These are phyloP conservation scores for Haliaeetus leucogaster DNA, from an alignment of 2,113 vertebrate genomes.

Conservation along the genomic window DNA sequence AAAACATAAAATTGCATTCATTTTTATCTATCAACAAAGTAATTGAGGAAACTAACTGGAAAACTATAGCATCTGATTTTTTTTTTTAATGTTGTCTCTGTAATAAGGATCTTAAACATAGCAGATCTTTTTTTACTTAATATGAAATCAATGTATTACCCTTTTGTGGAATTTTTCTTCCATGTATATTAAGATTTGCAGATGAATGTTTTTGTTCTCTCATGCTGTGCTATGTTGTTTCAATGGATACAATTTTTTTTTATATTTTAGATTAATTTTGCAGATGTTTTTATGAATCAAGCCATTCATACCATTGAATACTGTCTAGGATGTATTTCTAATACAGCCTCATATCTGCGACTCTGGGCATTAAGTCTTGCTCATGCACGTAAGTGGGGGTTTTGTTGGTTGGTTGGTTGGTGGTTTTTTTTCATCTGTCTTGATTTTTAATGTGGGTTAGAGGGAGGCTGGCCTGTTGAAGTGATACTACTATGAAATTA, in stretches of 20 bases:
- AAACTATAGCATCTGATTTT: neutral
- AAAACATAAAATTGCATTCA: neutral
- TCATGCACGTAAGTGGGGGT: constrained; percentile 87
- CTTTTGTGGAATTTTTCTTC: neutral
- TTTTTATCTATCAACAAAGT: neutral
- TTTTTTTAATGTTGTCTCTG: neutral
- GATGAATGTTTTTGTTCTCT: neutral
- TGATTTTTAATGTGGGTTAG: neutral
- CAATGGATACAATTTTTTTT: neutral
- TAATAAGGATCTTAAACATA: neutral
- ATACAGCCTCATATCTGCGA: constrained; percentile 94
- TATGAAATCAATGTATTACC: neutral
- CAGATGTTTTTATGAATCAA: constrained; percentile 88
- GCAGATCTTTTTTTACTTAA: neutral
- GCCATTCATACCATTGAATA: constrained; percentile 95
- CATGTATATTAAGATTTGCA: neutral
- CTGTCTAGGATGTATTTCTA: constrained; percentile 94
- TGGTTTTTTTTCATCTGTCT: neutral
- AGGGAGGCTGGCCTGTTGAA: neutral
- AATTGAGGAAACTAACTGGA: neutral
- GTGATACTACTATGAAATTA: neutral
- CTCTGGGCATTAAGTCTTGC: constrained; percentile 98
- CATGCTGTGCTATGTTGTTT: neutral
- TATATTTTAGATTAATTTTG: constrained; percentile 82
- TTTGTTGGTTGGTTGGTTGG: neutral